Percentiles rank a stretch among this genome's conserved stretches.
These are phyloP conservation scores for Cerastoderma edule DNA, from an alignment of 2,888 invertebrate genomes.

Conservation along the genomic window DNA sequence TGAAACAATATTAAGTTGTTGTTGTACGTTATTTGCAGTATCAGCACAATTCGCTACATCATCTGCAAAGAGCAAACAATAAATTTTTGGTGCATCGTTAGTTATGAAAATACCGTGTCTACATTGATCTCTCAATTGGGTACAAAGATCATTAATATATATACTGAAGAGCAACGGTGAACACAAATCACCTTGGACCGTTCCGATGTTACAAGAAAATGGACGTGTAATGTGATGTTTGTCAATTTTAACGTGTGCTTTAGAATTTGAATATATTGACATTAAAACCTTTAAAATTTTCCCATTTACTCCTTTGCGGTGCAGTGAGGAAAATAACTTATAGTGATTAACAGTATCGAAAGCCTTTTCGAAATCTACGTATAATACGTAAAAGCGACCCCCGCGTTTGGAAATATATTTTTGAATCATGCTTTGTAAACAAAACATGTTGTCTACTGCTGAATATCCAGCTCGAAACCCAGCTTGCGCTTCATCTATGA, in stretches of 20 bases:
- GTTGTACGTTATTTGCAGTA: conserved; percentile 11
- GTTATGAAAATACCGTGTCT: neutral
- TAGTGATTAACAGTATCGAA: neutral
- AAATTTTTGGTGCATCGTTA: neutral
- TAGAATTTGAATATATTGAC: neutral
- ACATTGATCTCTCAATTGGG: neutral
- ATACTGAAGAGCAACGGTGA: conserved; percentile 14
- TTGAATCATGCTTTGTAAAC: conserved; percentile 3
- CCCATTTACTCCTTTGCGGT: neutral
- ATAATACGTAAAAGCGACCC: neutral
- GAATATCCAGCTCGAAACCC: conserved; percentile 1
- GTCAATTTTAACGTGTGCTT: neutral
- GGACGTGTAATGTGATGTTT: neutral
- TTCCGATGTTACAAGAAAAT: conserved; percentile 21
- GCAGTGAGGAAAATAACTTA: neutral
- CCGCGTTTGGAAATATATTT: neutral
- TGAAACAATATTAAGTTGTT: conserved; percentile 8
- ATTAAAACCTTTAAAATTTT: conserved; percentile 1
- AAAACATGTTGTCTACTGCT: neutral
- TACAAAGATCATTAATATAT: conserved; percentile 18
- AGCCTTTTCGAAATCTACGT: conserved; percentile 1
- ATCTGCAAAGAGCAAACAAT: no score
- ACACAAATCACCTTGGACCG: neutral
- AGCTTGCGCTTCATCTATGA: neutral
- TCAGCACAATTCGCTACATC: no score